Percentiles rank a stretch among this genome's conserved stretches.
Conservation (phyloP, 2,888 invertebrate genomes). For the Hyposoter dolosus region DNA sequence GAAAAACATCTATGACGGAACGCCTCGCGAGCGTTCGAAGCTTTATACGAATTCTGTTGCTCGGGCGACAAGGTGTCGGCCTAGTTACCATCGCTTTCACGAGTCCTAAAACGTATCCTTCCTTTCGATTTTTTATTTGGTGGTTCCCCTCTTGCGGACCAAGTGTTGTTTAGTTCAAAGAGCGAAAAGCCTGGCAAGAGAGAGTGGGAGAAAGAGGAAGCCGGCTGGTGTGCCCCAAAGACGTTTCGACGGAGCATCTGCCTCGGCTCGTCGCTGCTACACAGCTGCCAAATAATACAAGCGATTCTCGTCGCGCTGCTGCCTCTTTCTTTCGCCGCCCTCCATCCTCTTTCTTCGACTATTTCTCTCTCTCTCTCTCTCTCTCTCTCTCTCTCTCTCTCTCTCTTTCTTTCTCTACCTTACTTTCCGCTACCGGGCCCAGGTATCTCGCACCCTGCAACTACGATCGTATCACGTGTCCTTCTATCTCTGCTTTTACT, state of each 20-base stretch:
- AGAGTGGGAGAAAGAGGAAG: conserved; percentile 64
- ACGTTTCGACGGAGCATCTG: conserved; percentile 82
- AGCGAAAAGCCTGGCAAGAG: conserved; percentile 32
- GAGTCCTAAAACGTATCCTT: conserved; percentile 16
- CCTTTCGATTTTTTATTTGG: conserved; percentile 32
- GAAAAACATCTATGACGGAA: background rate
- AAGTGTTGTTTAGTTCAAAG: conserved; percentile 22
- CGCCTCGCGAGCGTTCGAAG: background rate
- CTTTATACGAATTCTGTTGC: background rate
- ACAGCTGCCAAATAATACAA: conserved; percentile 81
- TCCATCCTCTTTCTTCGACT: conserved; percentile 55
- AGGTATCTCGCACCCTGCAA: conserved; percentile 52
- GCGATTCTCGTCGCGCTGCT: conserved; percentile 70
- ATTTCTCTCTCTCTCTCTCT: conserved; percentile 56
- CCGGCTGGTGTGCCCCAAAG: conserved; percentile 79
- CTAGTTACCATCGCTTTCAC: background rate
- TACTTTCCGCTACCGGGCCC: conserved; percentile 39
- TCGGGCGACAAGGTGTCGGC: conserved; percentile 7
- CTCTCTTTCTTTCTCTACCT: conserved; percentile 53
- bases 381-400: conserved; percentile 50
- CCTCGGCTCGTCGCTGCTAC: conserved; percentile 72
- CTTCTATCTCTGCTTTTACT: conserved; percentile 38
- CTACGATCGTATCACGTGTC: conserved; percentile 39
- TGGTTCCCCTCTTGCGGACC: conserved; percentile 30
- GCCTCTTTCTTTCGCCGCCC: conserved; percentile 61